Conservation (phyloP, 2,888 invertebrate species). For the Scelioninae gen. 1 region DNA sequence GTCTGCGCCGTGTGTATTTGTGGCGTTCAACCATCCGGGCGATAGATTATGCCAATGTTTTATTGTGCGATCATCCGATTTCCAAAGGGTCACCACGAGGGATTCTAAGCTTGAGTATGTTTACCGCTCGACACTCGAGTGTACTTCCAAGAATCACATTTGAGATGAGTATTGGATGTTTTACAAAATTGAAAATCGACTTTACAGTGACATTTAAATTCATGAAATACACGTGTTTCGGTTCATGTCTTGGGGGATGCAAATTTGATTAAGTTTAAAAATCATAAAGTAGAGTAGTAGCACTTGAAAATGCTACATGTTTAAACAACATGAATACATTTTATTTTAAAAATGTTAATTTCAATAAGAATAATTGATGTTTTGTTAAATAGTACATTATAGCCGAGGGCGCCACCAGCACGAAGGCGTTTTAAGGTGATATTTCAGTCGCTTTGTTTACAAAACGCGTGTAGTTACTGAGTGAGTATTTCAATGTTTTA, state of each 20-base stretch:
- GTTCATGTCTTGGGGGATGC: conserved; percentile 24
- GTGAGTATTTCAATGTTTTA: too few species aligned
- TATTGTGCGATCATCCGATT: conserved; percentile 83
- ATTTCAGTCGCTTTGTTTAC: too few species aligned
- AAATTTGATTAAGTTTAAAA: conserved; percentile 57
- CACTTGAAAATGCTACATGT: background rate
- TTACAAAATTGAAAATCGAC: conserved; percentile 69
- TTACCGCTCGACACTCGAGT: conserved; percentile 69
- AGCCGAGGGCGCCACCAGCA: too few species aligned
- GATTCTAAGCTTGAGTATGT: conserved; percentile 66
- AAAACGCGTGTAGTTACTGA: too few species aligned
- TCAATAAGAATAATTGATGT: too few species aligned
- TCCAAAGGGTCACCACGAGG: conserved; percentile 71
- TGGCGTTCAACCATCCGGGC: conserved; percentile 79
- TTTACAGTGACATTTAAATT: conserved; percentile 52
- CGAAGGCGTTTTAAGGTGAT: too few species aligned
- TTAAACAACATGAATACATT: background rate
- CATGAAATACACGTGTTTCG: conserved; percentile 35
- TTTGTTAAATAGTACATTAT: too few species aligned
- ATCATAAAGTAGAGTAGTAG: conserved; percentile 26
- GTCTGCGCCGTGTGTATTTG: conserved; percentile 77
- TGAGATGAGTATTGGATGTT: conserved; percentile 43
- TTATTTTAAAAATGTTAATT: background rate
- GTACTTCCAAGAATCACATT: conserved; percentile 38
- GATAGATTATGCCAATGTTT: conserved; percentile 81